A percentile compares a stretch with the other conserved stretches of the same genome.
phyloP scores from a whole-genome alignment of 2,113 vertebrate genomes.

The Carettochelys insculpta region DNA sequence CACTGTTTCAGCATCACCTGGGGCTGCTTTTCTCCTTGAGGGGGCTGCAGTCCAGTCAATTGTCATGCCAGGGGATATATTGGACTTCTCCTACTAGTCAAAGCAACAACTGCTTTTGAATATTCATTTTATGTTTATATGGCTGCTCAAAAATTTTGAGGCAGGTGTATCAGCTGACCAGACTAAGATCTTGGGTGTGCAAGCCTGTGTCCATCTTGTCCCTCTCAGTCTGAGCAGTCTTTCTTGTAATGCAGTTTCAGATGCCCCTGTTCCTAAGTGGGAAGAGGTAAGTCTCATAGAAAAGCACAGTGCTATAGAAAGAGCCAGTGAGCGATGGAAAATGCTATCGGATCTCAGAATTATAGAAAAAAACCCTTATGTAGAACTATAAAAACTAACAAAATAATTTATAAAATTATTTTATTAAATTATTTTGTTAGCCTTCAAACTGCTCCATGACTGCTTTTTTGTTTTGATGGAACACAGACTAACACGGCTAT shows the following conservation, averaged over 20 bases:
- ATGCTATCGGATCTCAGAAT: not conserved
- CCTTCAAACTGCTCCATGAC: too few species aligned
- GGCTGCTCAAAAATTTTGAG: constrained; percentile 12
- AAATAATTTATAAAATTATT: too few species aligned
- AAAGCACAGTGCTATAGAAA: not conserved
- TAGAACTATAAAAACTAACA: too few species aligned
- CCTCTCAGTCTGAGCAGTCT: not conserved
- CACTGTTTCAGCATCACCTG: not conserved
- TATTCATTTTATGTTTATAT: constrained; percentile 46
- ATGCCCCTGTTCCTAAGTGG: not conserved
- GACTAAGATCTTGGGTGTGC: not conserved
- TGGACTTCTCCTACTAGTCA: constrained; percentile 37
- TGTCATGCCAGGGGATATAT: not conserved
- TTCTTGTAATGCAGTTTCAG: not conserved
- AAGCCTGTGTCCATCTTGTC: not conserved
- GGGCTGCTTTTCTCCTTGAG: not conserved
- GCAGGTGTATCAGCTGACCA: not conserved
- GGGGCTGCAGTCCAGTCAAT: constrained; percentile 19
- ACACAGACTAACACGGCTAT: too few species aligned
- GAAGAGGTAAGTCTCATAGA: not conserved
- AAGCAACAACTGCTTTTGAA: constrained; percentile 37
- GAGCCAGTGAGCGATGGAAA: not conserved
- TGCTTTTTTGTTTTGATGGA: too few species aligned
- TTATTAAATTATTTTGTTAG: too few species aligned
- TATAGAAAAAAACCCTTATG: not conserved